A percentile compares a stretch with the other conserved stretches of the same genome.
Evolutionary conservation across 1,140 invertebrate species (phyloP).

Genomic region (Penaeus japonicus): DNA sequence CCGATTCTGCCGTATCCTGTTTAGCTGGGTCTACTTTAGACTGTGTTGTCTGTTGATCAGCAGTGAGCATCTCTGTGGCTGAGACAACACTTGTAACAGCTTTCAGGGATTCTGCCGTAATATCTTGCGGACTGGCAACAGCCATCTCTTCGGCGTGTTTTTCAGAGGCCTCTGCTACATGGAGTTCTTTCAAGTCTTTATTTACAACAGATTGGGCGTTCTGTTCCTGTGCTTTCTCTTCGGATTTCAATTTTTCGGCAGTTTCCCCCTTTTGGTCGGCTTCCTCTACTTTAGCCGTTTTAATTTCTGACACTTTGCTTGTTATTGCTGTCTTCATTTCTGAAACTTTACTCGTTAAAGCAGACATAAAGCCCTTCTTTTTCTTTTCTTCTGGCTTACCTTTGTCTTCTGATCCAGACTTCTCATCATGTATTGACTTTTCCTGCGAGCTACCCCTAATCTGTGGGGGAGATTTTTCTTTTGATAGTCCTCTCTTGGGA

Average conservation of each 20-base stretch:
- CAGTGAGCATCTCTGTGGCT: not conserved
- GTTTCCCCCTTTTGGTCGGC: not conserved
- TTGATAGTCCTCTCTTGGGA: not conserved
- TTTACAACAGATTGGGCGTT: not conserved
- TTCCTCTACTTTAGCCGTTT: constrained; percentile 19
- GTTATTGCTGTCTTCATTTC: constrained; percentile 24
- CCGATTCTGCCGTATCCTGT: not conserved
- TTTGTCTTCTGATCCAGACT: not conserved
- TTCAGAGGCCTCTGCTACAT: not conserved
- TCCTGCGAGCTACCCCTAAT: not conserved
- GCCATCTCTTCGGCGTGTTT: not conserved
- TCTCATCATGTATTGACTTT: not conserved
- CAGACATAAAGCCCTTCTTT: constrained; percentile 18
- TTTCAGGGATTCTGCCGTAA: not conserved
- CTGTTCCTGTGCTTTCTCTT: not conserved
- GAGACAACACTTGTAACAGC: not conserved
- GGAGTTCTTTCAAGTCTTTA: not conserved
- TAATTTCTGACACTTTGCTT: not conserved
- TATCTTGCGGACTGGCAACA: not conserved
- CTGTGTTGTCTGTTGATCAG: not conserved
- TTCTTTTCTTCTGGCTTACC: not conserved
- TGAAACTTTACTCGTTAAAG: constrained; percentile 38
- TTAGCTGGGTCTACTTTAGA: not conserved
- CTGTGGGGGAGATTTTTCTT: not conserved
- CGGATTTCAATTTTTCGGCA: not conserved